Evolutionary conservation across 2,113 vertebrate species (phyloP).

Genomic region (Pedetes capensis): DNA sequence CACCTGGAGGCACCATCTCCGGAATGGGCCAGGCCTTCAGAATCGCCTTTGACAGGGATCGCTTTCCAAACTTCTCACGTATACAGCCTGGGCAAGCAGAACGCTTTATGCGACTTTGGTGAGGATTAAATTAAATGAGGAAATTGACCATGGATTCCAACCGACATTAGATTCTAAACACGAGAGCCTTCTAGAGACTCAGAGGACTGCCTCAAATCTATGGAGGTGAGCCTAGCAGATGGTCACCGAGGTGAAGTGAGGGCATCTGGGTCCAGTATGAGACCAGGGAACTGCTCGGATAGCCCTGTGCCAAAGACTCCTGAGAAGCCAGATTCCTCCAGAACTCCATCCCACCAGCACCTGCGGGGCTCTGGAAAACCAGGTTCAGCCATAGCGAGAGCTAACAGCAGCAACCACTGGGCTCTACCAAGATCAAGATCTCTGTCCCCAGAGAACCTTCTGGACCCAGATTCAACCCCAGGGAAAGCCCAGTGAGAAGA

Average conservation of each 20-base stretch:
- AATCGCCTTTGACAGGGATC: background rate
- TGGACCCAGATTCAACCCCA: background rate
- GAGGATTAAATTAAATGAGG: background rate
- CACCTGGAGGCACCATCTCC: fast-evolving
- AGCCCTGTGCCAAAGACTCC: fast-evolving
- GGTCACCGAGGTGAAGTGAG: background rate
- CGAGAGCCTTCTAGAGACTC: background rate
- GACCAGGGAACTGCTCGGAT: fast-evolving
- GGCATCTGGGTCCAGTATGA: too few relatives aligned
- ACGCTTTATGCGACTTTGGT: background rate
- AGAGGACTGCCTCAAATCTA: background rate
- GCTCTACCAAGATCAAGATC: background rate
- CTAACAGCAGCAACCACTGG: background rate
- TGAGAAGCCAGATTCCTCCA: background rate
- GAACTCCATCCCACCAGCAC: background rate
- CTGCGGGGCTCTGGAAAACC: background rate
- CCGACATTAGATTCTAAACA: background rate
- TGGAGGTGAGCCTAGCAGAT: background rate
- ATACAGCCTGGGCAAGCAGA: too few relatives aligned
- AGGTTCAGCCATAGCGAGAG: background rate
- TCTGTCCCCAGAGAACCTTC: background rate
- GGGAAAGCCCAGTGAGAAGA: background rate
- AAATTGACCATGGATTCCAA: background rate
- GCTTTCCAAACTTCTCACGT: background rate
- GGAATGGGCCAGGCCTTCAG: fast-evolving